These are phyloP conservation scores for Dipodomys merriami DNA, from an alignment of 2,113 vertebrate species.

Conservation along the genomic window DNA sequence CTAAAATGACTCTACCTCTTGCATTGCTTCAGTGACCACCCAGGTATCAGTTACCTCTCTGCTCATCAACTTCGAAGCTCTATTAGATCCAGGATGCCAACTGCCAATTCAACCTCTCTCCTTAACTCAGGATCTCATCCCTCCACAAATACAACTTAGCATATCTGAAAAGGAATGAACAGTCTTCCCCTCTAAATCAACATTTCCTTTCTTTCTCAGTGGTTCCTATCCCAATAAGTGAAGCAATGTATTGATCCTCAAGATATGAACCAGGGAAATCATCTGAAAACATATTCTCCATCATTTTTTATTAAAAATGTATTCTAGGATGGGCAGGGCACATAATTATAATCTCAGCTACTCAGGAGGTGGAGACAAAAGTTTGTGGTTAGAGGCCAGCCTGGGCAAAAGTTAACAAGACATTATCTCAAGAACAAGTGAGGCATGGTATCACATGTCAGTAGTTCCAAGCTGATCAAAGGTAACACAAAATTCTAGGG, in stretches of 20 bases:
- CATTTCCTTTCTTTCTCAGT: not conserved
- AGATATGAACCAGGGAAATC: not conserved
- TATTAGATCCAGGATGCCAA: not conserved
- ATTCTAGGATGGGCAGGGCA: not conserved
- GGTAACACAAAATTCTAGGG: too few species aligned
- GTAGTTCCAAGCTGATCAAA: too few species aligned
- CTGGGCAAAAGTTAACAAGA: too few species aligned
- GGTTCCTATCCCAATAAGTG: not conserved
- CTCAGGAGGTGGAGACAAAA: too few species aligned
- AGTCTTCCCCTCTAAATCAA: not conserved
- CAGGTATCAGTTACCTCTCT: not conserved
- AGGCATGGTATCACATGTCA: too few species aligned
- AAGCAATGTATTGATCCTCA: not conserved
- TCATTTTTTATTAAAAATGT: conserved; percentile 21
- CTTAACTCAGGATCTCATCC: not conserved
- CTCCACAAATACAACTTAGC: not conserved
- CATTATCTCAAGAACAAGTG: too few species aligned
- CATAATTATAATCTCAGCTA: too few species aligned
- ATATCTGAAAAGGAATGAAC: not conserved
- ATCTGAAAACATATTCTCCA: not conserved
- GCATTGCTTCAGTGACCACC: not conserved
- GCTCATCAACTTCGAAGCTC: not conserved
- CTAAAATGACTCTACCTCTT: not conserved
- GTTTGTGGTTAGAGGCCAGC: too few species aligned
- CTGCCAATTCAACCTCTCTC: not conserved